These are phyloP conservation scores for Nanger granti DNA, from an alignment of 2,113 vertebrate species.

Conservation along the genomic window DNA sequence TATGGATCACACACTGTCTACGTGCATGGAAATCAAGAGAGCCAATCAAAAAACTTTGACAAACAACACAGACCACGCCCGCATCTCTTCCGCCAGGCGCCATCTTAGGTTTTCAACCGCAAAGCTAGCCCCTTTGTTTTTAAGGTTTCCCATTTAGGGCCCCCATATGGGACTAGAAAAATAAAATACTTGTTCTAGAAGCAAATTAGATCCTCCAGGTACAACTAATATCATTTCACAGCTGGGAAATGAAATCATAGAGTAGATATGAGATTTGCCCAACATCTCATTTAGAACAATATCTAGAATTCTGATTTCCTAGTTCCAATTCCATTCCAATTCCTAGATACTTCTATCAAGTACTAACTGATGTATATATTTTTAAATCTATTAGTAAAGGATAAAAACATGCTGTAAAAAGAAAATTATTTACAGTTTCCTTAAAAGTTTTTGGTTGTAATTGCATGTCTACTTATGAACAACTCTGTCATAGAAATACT, in stretches of 20 bases:
- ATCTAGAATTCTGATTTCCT: background rate
- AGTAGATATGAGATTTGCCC: background rate
- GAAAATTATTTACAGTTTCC: background rate
- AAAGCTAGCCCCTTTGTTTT: no score
- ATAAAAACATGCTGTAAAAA: background rate
- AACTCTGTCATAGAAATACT: background rate
- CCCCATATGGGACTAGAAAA: background rate
- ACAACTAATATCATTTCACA: background rate
- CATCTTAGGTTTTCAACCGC: no score
- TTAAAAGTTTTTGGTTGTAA: background rate
- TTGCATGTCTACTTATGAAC: background rate
- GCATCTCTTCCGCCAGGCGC: no score
- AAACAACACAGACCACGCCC: no score
- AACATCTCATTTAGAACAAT: background rate
- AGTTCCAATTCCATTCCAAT: background rate
- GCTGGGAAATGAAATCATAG: background rate
- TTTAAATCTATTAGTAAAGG: background rate
- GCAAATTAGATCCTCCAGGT: background rate
- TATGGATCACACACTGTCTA: no score
- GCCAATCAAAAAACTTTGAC: no score
- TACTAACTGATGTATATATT: background rate
- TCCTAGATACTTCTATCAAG: background rate
- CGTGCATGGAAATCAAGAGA: no score
- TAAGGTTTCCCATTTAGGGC: no score
- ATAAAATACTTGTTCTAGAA: background rate